Base-by-base conservation (phyloP, 64 coral and sea anemone genomes). In the Hydrozoanthus tunicans region DNA sequence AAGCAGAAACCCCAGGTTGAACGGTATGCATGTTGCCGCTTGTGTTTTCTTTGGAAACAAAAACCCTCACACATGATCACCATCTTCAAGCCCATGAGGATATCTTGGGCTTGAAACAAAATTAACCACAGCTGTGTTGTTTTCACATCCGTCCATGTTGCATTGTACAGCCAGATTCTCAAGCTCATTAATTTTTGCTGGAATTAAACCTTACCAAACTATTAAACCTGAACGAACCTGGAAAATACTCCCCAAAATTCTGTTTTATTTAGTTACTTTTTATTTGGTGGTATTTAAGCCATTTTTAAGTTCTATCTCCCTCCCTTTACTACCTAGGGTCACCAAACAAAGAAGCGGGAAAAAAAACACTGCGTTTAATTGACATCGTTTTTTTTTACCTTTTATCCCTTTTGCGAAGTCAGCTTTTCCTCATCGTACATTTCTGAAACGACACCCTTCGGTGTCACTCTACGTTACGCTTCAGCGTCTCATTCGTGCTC, bases 21-120 rank as follows among this genome's bases (percentile, higher is more conserved):
- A 88, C 70, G 84, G 84, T 88, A 88, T 60, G 83, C 83, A 86
- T n/a, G 27, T 58, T 73, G 66, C 68, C 67, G 65, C 54, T 59
- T 86, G 68, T 73, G 20, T 73, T 73, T 56, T 73, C 11, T 14
- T 23, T 74, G 69, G 55, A 73, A 80, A 88, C 9, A 51, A 26
- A 76, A 76, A 1, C 72, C 72, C 43, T 73, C 6, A 9, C 43
- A 9, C 23, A 26, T 11, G 7, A 43, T 10, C 26, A 7, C 1
- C 25, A 75, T 75, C 10, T 73, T 12, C 32, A 63, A 62, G 12
- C 60, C 61, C 61, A 6, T 13, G 7, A 13, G 13, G 61, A 10
- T 13, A 63, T 8, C 8, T 5, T 63, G 61, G 13, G 61, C 8
- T 63, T 63, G 61, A 63, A 11, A 9, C 64, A 14, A 66, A 9